A percentile compares a stretch with the other conserved stretches of the same genome.
Evolutionary conservation across 2,888 invertebrate genomes (phyloP).

Genomic region (Watsonalla binaria): DNA sequence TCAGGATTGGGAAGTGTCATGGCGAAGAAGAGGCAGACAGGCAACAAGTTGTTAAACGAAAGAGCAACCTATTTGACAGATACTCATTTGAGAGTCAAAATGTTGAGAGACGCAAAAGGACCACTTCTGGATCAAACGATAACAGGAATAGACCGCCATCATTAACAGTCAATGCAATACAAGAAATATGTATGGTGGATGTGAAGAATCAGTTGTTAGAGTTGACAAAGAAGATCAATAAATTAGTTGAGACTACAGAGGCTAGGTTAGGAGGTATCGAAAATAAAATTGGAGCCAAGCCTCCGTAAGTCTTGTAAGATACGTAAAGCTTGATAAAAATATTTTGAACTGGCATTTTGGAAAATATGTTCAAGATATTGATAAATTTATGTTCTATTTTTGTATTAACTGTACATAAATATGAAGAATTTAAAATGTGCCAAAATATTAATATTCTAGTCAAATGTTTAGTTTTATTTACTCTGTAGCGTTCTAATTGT

Average conservation of each 20-base stretch:
- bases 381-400: too few species aligned
- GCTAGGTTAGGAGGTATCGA: conserved; percentile 47
- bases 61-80: conserved; percentile 64
- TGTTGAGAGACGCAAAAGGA: conserved; percentile 59
- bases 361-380: too few species aligned
- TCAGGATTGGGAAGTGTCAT: conserved; percentile 46
- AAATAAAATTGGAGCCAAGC: conserved; percentile 42
- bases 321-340: background rate
- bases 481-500: too few species aligned
- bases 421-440: too few species aligned
- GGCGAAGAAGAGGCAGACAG: conserved; percentile 48
- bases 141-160: conserved; percentile 53
- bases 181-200: conserved; percentile 72
- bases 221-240: conserved; percentile 60
- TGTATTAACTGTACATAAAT: too few species aligned
- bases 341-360: too few species aligned
- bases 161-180: conserved; percentile 61
- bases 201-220: conserved; percentile 64
- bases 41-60: conserved; percentile 58
- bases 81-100: conserved; percentile 65
- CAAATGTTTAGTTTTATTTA: too few species aligned
- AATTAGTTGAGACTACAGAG: conserved; percentile 55
- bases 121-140: conserved; percentile 47
- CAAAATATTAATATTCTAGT: too few species aligned
- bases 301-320: conserved; percentile 26